phyloP scores from a whole-genome alignment of 2,797 vertebrate genomes.

The Clarias laeviceps region DNA sequence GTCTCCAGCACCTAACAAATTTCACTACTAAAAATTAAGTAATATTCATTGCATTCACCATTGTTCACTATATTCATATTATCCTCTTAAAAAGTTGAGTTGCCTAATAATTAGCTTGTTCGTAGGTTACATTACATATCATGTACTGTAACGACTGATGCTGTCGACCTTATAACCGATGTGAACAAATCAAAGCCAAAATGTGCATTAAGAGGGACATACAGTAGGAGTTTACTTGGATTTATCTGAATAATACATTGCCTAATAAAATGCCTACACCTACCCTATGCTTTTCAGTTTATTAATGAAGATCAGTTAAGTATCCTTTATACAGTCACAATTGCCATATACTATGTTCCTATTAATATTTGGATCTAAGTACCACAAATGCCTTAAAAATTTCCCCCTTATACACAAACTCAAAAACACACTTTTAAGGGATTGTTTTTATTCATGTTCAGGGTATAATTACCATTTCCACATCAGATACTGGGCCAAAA shows the following conservation, averaged over 20 bases:
- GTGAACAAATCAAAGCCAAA: neutral
- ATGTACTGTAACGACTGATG: neutral
- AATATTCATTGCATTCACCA: no score
- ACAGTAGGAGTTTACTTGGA: neutral
- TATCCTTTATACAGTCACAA: neutral
- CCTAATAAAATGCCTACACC: neutral
- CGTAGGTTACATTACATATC: neutral
- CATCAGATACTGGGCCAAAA: constrained; percentile 98
- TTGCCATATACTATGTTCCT: no score
- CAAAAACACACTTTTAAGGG: neutral
- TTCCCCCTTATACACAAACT: neutral
- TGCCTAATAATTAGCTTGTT: constrained; percentile 6
- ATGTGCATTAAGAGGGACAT: neutral
- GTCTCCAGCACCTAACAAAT: neutral
- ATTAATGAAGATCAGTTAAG: neutral
- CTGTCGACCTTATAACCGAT: neutral
- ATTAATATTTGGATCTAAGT: neutral
- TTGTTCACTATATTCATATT: neutral
- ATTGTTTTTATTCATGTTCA: neutral
- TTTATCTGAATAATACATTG: neutral
- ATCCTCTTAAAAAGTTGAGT: neutral
- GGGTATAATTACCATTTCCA: constrained; percentile 92
- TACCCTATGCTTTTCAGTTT: neutral
- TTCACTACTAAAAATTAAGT: neutral
- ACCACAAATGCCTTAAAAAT: neutral